Conservation (phyloP, 2,113 vertebrate genomes). For the Serilophus lunatus region DNA sequence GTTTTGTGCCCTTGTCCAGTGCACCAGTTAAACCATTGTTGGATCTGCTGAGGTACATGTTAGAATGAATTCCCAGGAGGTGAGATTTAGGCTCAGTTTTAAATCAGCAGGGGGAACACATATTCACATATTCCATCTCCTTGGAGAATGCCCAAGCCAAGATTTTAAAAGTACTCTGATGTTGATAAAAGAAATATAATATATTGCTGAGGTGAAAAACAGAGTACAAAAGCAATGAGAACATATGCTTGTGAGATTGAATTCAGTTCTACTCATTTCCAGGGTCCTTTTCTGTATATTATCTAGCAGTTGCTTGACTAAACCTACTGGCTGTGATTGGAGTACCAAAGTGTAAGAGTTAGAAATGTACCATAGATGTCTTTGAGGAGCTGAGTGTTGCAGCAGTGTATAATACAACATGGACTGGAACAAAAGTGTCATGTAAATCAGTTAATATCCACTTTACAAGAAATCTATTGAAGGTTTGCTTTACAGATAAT, state of each 20-base stretch:
- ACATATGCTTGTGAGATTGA: neutral
- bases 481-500: neutral
- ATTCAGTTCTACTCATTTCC: neutral
- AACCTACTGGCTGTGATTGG: neutral
- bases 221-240: neutral
- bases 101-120: neutral
- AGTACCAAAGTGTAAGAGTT: neutral
- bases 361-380: neutral
- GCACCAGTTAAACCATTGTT: neutral
- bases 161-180: neutral
- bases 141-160: neutral
- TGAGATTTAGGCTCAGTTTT: neutral
- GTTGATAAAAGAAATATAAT: neutral
- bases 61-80: neutral
- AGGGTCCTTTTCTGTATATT: neutral
- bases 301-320: neutral
- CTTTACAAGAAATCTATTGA: neutral
- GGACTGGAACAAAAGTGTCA: neutral
- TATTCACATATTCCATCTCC: neutral
- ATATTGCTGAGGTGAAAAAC: neutral
- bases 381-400: neutral
- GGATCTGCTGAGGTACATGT: neutral
- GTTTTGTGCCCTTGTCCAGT: rapidly evolving
- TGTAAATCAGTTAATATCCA: too few species aligned
- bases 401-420: rapidly evolving